These are phyloP conservation scores for Drosophila hydei DNA, from an alignment of 1,140 invertebrate genomes.

Conservation along the genomic window DNA sequence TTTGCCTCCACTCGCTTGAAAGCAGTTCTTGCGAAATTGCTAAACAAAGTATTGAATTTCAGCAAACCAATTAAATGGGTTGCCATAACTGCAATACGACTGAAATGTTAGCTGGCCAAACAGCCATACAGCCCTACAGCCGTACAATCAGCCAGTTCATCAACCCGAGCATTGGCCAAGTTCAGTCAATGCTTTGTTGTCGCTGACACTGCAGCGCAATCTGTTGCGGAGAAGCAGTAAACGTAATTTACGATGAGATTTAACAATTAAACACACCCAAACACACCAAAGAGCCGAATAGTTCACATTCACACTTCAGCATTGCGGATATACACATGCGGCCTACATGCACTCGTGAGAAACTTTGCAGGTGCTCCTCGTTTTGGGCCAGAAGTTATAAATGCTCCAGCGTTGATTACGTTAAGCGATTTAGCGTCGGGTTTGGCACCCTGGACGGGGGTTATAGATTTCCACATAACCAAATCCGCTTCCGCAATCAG, in stretches of 20 bases:
- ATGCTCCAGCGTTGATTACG: constrained; percentile 67
- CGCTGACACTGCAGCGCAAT: constrained; percentile 34
- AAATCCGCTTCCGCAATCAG: constrained; percentile 81
- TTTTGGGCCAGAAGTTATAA: constrained; percentile 23
- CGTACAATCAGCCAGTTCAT: constrained; percentile 1
- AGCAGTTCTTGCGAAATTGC: constrained; percentile 1
- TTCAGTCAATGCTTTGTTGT: constrained; percentile 9
- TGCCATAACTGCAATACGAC: constrained; percentile 43
- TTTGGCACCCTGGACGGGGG: constrained; percentile 35
- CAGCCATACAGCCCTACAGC: neutral
- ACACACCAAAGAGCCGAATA: constrained; percentile 7
- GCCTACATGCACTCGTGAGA: constrained; percentile 53
- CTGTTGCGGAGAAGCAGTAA: constrained; percentile 26
- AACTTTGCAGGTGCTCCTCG: constrained; percentile 72
- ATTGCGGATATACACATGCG: constrained; percentile 51
- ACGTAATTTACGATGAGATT: constrained; percentile 45
- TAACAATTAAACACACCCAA: constrained; percentile 41
- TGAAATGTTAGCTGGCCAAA: neutral
- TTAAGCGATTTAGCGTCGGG: constrained; percentile 71
- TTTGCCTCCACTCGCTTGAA: neutral
- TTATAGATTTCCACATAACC: constrained; percentile 73
- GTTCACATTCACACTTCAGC: constrained; percentile 45
- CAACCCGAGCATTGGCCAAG: constrained; percentile 10
- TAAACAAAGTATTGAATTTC: constrained; percentile 67
- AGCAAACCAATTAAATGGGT: constrained; percentile 65